These are phyloP conservation scores for Ophion ellenae DNA, from an alignment of 2,888 invertebrate genomes.

Conservation along the genomic window DNA sequence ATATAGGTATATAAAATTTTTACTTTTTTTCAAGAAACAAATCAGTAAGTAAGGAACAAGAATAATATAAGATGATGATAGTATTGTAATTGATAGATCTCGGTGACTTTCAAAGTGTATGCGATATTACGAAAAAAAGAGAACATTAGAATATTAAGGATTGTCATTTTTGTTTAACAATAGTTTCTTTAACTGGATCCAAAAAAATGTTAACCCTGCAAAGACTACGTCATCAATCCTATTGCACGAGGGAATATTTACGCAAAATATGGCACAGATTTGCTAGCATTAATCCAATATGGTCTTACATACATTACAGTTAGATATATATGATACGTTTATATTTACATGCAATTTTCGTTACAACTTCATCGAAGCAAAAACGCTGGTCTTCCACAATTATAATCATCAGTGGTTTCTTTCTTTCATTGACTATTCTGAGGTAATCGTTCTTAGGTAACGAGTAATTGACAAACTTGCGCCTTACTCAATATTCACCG, in stretches of 20 bases:
- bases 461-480: conserved; percentile 60
- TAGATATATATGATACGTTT: conserved; percentile 46
- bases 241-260: conserved; percentile 1
- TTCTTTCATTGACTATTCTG: conserved; percentile 37
- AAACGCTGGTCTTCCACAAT: conserved; percentile 43
- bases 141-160: conserved; percentile 45
- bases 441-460: conserved; percentile 52
- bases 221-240: conserved; percentile 1
- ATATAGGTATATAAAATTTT: conserved; percentile 60
- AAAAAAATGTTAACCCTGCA: conserved; percentile 37
- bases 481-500: conserved; percentile 44
- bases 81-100: conserved; percentile 35
- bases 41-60: conserved; percentile 45
- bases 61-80: conserved; percentile 38
- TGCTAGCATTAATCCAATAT: conserved; percentile 44
- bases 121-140: conserved; percentile 51
- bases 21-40: conserved; percentile 40
- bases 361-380: conserved; percentile 50
- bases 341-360: conserved; percentile 60
- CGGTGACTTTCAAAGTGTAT: conserved; percentile 41
- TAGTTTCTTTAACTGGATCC: conserved; percentile 50
- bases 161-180: conserved; percentile 44
- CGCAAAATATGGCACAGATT: conserved; percentile 27
- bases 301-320: conserved; percentile 33
- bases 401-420: conserved; percentile 16